Conservation (phyloP, 2,888 invertebrate genomes). For the Drosophila maculinotata region DNA sequence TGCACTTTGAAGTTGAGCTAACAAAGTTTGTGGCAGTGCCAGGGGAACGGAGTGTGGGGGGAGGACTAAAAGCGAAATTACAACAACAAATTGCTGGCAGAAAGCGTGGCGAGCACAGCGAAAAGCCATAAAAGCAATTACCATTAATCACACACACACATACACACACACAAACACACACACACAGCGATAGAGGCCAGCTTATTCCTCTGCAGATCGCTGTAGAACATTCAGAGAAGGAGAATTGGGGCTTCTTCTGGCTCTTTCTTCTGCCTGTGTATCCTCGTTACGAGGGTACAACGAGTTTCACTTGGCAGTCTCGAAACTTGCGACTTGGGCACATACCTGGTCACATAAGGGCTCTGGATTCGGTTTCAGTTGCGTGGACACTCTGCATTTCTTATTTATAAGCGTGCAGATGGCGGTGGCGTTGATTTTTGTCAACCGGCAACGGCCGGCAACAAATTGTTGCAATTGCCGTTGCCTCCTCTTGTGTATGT, state of each 20-base stretch:
- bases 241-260: slow-evolving; percentile 15
- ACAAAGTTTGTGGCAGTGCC: slow-evolving; percentile 4
- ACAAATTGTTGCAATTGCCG: slow-evolving; percentile 65
- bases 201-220: slow-evolving; percentile 10
- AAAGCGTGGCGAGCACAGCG: slow-evolving; percentile 29
- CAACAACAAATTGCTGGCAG: slow-evolving; percentile 39
- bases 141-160: slow-evolving; percentile 58
- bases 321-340: slow-evolving; percentile 1
- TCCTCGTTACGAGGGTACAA: slow-evolving; percentile 2
- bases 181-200: neutral
- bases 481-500: slow-evolving; percentile 9
- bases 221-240: slow-evolving; percentile 14
- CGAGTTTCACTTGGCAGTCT: slow-evolving; percentile 28
- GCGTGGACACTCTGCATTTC: slow-evolving; percentile 53
- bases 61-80: slow-evolving; percentile 44
- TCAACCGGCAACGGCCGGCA: slow-evolving; percentile 39
- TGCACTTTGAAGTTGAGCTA: slow-evolving; percentile 11
- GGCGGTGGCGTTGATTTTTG: slow-evolving; percentile 44
- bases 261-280: neutral
- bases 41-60: neutral
- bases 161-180: neutral
- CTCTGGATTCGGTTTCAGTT: slow-evolving; percentile 35
- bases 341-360: too few species aligned
- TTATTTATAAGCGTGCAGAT: slow-evolving; percentile 50
- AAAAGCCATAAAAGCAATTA: slow-evolving; percentile 52